Base-by-base conservation (phyloP, 1,140 invertebrate genomes). In the Brachionus sp. region DNA sequence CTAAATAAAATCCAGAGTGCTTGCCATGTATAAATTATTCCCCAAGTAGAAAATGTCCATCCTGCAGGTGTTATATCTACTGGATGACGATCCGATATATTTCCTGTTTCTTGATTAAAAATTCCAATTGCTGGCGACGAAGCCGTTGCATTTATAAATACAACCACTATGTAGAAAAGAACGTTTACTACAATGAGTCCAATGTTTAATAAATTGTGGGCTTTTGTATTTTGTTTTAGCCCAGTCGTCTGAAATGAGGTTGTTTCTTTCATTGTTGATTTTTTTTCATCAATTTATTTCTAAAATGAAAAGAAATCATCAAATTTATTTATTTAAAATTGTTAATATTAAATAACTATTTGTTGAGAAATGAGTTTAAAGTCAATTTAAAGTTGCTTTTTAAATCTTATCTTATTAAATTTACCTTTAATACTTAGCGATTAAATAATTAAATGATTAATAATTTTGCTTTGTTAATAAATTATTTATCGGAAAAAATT, bases 21-120 rank as follows among this genome's bases (percentile, higher is more conserved):
- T 66, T 87, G 85, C 86, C 86, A 87, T 7, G 84, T 75, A 82
- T 87, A 87, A 25, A 87, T 87, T 19, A 87, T 84, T 9, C 86
- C 86, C 87, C 87, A 87, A 23, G 87, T 87, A 42, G 85, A 85
- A 84, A 87, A 87, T 4, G 86, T 87, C 85, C 85, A 86, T 10
- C 87, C 87, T 10, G 87, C 85, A 25, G 87, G 87, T 7, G 87
- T 87, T 29, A 88, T 85, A 23, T 87, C 82, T 2, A 86, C 70
- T 50, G 84, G 75, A 70, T 84, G 86, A 37, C 57, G n/a, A 64
- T 85, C 73, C 1, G 86, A 86, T 3, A 88, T 84, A 33, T 85
- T 84, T 9, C 85, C 85, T 13, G 85, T 86, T 9, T 53, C 83
- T 83, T 86, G 85, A 7, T 50, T 57, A 66, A 86, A 88, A 12